Percentiles rank a stretch among this genome's conserved stretches.
Evolutionary conservation across 2,113 vertebrate species (phyloP).

Genomic region (Neodon shergylaensis): DNA sequence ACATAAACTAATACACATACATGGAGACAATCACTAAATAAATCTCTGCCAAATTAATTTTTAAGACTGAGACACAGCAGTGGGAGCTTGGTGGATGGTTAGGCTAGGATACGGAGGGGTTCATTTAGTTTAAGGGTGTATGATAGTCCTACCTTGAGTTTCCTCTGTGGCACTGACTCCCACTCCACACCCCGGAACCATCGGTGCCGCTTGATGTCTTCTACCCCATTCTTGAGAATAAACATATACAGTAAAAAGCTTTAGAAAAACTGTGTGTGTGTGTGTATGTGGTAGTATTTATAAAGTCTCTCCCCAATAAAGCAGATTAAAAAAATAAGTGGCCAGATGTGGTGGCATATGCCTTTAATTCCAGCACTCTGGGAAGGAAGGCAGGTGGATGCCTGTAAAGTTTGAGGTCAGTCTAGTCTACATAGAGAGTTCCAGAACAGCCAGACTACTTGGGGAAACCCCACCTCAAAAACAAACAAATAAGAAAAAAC

Average conservation of each 20-base stretch:
- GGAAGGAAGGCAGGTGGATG: background rate
- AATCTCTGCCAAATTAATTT: background rate
- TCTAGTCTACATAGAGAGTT: background rate
- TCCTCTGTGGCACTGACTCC: conserved; percentile 92
- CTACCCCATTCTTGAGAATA: conserved; percentile 92
- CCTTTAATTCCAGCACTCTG: background rate
- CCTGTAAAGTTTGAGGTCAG: background rate
- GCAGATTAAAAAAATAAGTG: background rate
- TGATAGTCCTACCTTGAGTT: conserved; percentile 87
- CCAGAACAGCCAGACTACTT: background rate
- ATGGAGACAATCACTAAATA: background rate
- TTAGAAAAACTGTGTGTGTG: background rate
- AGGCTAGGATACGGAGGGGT: background rate
- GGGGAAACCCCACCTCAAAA: background rate
- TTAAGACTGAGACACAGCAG: too few relatives aligned
- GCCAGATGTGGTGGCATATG: background rate
- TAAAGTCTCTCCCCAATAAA: background rate
- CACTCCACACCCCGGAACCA: conserved; percentile 97
- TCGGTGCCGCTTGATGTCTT: conserved; percentile 94
- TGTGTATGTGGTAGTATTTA: background rate
- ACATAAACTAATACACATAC: background rate
- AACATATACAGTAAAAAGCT: background rate
- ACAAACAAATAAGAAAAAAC: background rate
- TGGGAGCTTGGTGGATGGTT: background rate
- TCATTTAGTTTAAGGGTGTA: background rate